Conservation (phyloP, 2,888 invertebrate species). For the Drosophila sordidula region DNA sequence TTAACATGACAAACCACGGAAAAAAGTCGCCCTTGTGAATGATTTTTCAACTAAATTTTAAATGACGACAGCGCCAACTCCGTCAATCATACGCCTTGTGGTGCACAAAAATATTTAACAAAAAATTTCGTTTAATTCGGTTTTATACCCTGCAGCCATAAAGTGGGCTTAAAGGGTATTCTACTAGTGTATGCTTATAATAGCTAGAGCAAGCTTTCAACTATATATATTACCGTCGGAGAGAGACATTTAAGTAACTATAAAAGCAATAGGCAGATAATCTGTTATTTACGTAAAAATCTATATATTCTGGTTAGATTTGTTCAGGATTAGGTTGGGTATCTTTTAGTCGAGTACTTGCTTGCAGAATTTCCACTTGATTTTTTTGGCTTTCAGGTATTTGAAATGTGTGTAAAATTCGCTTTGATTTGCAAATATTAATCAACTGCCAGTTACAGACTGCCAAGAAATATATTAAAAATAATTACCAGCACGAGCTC, state of each 20-base stretch:
- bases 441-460: constrained; percentile 72
- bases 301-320: no score
- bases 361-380: not conserved
- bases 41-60: constrained; percentile 37
- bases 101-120: constrained; percentile 3
- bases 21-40: constrained; percentile 20
- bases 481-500: constrained; percentile 63
- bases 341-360: not conserved
- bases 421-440: constrained; percentile 56
- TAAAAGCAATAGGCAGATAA: no score
- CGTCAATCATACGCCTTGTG: constrained; percentile 62
- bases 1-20: constrained; percentile 30
- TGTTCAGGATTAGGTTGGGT: not conserved
- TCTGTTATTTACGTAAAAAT: no score
- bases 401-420: constrained; percentile 21
- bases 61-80: constrained; percentile 27
- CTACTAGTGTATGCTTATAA: not conserved
- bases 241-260: no score
- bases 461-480: constrained; percentile 63
- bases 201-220: no score
- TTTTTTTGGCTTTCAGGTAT: constrained; percentile 12
- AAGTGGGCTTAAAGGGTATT: not conserved
- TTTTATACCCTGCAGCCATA: constrained; percentile 6
- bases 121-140: constrained; percentile 23
- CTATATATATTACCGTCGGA: no score